Base-by-base conservation (phyloP, 2,113 vertebrate genomes). In the Chlamydotis undulata region DNA sequence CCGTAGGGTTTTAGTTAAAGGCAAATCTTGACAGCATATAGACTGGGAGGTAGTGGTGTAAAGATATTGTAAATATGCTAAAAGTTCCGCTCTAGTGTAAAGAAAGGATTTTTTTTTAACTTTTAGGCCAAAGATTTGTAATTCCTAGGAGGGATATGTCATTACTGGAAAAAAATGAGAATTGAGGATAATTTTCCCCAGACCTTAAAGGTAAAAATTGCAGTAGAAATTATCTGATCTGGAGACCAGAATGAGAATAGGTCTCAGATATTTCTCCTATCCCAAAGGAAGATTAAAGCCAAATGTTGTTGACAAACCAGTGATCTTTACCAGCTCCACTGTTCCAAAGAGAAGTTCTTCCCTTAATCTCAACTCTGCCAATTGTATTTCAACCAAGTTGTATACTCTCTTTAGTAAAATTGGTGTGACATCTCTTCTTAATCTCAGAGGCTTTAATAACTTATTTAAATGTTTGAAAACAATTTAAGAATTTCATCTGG, bases 81-180 rank as follows among this genome's bases (percentile, higher is more conserved):
- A 4, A 74, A 91, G 15, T 84, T 93, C 60, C 8, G 35, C 26
- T 71, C 26, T 11, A 64, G 50, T 89, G 81, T 29, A 28, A 52
- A 76, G 68, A 76, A 19, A 86, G 21, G 12, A 13, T 25, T 9
- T 14, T 23, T 56, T 60, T 63, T 35, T 33, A 87, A 49, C 15
- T 61, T 76, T 53, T 53, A 50, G 70, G 31, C 10, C 26, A 57
- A 82, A 37, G 22, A 41, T 73, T 57, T 47, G 13, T 60, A 56
- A 68, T 88, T 90, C n/a, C 47, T 61, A 13, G 1, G 11, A 75
- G 68, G 45, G 9, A 13, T 53, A 53, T 37, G 24, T 49, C 68
- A 67, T 94, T 92, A 67, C 43, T 82, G 39, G 37, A 87, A 52
- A 89, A 92, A 92, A 92, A 92, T 84, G 60, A 83, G 85, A 93